Base-by-base conservation (phyloP, 1,140 invertebrate species). In the Himalopsyche phryganea region DNA sequence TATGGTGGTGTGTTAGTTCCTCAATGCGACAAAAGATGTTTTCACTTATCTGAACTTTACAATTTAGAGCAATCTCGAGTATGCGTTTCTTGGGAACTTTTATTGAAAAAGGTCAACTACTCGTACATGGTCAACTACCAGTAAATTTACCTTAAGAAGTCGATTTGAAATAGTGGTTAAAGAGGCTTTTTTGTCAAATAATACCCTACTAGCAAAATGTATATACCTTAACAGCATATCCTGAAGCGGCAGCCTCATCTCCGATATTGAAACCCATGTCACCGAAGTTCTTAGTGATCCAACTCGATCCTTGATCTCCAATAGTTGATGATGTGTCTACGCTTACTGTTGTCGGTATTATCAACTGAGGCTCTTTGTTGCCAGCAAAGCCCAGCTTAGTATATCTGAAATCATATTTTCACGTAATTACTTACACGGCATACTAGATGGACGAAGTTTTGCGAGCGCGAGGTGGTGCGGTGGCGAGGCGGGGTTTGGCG, bases 331-430 rank as follows among this genome's bases (percentile, higher is more conserved):
- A 88, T 80, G 97, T 94, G 76, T 93, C 94, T 61, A 97, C 94
- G 41, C 92, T 94, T 75, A 98, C 97, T 7, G 95, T 91, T 58
- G 96, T 98, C 15, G 97, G 97, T 71, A 99, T 96, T 62, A 98
- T 98, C 73, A 98, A 94, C 73, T 99, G 96, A 11, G 97, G 97
- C 68, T 99, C 96, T 73, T 94, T 96, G 75, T 99, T 99, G 15
- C 91, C 94, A 63, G 97, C 96, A 80, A 95, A 99, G 0, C 97
- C 97, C 67, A 99, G 78, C 79, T 99, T 99, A 7, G 97, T 97
- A 68, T 99, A 99, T 18, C 94, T 96, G 66, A 46, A 76, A 66
- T 76, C 65, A 67, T 52, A 65, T 46, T n/a, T n/a, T n/a, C n/a
- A n/a, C n/a, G n/a, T n/a, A n/a, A n/a, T n/a, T n/a, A n/a, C n/a